Percentiles rank a stretch among this genome's conserved stretches.
phyloP scores from a whole-genome alignment of 1,140 invertebrate species.

The Xylocopa sonorina region DNA sequence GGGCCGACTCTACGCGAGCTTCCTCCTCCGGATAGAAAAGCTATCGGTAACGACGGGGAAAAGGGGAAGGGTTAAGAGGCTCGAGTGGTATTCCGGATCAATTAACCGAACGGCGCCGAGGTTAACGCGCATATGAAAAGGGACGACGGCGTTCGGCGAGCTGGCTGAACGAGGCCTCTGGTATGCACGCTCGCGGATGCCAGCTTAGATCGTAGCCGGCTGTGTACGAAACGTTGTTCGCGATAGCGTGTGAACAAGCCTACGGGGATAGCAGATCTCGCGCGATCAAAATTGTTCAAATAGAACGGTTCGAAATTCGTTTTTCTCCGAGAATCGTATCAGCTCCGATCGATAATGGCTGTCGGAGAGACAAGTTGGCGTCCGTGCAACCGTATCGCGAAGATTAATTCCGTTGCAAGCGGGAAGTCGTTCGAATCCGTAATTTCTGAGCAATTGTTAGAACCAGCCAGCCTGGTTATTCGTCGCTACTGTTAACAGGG shows the following conservation, averaged over 20 bases:
- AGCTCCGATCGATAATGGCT: too few species aligned
- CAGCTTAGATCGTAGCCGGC: constrained; percentile 35
- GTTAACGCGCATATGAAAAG: constrained; percentile 71
- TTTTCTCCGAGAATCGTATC: too few species aligned
- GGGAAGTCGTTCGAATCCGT: too few species aligned
- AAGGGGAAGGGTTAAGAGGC: constrained; percentile 49
- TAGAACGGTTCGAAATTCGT: too few species aligned
- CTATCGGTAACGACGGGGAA: constrained; percentile 8
- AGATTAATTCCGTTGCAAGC: too few species aligned
- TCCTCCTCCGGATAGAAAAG: constrained; percentile 23
- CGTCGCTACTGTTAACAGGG: too few species aligned
- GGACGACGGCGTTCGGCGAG: constrained; percentile 63
- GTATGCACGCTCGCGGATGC: constrained; percentile 59
- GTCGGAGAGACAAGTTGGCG: too few species aligned
- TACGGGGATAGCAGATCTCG: too few species aligned
- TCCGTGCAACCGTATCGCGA: too few species aligned
- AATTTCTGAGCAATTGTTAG: too few species aligned
- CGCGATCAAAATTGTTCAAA: too few species aligned
- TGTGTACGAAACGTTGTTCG: constrained; percentile 36
- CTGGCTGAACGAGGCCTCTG: constrained; percentile 53
- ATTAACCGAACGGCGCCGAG: constrained; percentile 68
- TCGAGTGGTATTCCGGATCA: constrained; percentile 69
- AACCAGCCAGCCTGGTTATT: too few species aligned
- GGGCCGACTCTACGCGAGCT: constrained; percentile 53
- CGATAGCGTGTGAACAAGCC: constrained; percentile 56